These are phyloP conservation scores for Caenorhabditis becei DNA, from an alignment of 2,888 invertebrate genomes.

Conservation along the genomic window DNA sequence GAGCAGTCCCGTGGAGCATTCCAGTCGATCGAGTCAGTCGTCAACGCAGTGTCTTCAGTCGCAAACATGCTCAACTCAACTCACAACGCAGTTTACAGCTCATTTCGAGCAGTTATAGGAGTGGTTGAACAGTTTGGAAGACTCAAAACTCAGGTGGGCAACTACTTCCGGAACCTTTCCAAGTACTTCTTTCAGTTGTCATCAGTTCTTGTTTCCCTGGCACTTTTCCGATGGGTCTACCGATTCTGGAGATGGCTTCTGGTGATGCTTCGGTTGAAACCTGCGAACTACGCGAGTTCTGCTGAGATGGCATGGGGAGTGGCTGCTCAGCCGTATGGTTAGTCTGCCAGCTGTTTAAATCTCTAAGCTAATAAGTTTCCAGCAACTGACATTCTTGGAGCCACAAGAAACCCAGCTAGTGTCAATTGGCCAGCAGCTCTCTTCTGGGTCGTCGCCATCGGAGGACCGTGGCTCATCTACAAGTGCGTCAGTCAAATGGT, in stretches of 20 bases:
- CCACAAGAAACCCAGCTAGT: slow-evolving; percentile 47
- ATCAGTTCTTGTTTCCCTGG: slow-evolving; percentile 68
- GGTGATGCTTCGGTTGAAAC: slow-evolving; percentile 84
- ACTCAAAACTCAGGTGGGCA: slow-evolving; percentile 87
- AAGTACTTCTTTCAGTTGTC: slow-evolving; percentile 61
- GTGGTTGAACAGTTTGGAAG: slow-evolving; percentile 96
- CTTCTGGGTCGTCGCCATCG: slow-evolving; percentile 91
- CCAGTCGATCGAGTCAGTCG: slow-evolving; percentile 93
- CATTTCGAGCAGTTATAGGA: slow-evolving; percentile 93
- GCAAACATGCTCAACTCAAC: slow-evolving; percentile 98
- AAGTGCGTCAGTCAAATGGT: slow-evolving; percentile 86
- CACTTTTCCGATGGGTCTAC: slow-evolving; percentile 67
- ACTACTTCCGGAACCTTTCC: background rate
- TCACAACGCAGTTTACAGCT: slow-evolving; percentile 94
- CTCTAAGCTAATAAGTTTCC: slow-evolving; percentile 15
- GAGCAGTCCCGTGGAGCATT: slow-evolving; percentile 94
- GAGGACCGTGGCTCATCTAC: slow-evolving; percentile 93
- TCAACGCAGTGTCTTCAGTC: slow-evolving; percentile 91
- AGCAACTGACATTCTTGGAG: slow-evolving; percentile 70
- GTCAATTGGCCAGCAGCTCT: slow-evolving; percentile 90
- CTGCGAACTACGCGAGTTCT: slow-evolving; percentile 82
- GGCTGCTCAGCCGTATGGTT: slow-evolving; percentile 69
- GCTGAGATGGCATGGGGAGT: slow-evolving; percentile 81
- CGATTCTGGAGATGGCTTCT: slow-evolving; percentile 85
- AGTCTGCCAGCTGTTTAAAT: background rate